Evolutionary conservation across 2,888 invertebrate species (phyloP).

Genomic region (Drosophila mettleri): DNA sequence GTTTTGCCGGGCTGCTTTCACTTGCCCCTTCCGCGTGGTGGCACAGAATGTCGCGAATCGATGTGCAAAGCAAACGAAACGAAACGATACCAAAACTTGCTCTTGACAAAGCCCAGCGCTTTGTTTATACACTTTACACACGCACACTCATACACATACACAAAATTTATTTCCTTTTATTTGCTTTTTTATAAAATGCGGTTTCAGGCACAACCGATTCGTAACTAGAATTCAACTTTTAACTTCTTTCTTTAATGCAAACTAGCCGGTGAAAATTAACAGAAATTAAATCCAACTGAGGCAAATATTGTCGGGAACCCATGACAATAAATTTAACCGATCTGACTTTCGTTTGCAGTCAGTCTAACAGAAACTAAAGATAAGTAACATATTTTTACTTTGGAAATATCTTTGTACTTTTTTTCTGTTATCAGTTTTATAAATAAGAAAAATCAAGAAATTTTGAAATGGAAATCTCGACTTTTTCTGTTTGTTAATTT

Average conservation of each 20-base stretch:
- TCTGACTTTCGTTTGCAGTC: too few species aligned
- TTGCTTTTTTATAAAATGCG: neutral
- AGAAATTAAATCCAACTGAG: neutral
- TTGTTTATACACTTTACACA: constrained; percentile 30
- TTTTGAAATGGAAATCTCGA: too few species aligned
- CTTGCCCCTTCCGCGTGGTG: constrained; percentile 34
- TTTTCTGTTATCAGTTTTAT: too few species aligned
- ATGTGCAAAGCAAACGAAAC: constrained; percentile 31
- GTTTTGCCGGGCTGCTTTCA: constrained; percentile 43
- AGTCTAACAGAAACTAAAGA: too few species aligned
- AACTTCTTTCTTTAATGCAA: neutral
- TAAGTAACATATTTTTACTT: too few species aligned
- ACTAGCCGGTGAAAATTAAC: too few species aligned
- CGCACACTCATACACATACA: neutral
- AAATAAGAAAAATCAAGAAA: too few species aligned
- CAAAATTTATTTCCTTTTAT: neutral
- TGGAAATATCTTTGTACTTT: too few species aligned
- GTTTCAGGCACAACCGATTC: neutral
- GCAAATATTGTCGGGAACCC: neutral
- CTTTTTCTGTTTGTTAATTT: too few species aligned
- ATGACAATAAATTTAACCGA: too few species aligned
- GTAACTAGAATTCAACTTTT: neutral
- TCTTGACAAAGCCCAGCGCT: constrained; percentile 21
- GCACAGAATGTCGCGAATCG: constrained; percentile 41
- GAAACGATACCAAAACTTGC: constrained; percentile 24